phyloP scores from a whole-genome alignment of 2,888 invertebrate genomes.

The Cylloceria caligata region DNA sequence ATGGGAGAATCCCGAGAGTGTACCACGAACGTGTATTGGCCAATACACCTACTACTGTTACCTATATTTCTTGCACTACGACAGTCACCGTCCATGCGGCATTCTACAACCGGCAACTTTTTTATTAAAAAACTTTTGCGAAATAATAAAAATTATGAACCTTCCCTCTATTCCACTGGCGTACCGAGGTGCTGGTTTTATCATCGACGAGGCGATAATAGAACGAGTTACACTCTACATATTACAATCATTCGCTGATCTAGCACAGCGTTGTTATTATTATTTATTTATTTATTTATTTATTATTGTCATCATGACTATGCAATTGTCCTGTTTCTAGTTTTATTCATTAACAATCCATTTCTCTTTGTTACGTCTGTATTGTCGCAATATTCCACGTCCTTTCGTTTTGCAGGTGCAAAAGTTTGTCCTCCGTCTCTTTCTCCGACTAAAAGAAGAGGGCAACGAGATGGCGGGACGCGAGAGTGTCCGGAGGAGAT shows the following conservation, averaged over 20 bases:
- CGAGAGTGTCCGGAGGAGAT: conserved; percentile 42
- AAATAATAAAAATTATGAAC: conserved; percentile 71
- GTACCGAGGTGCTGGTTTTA: conserved; percentile 17
- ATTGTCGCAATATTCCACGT: conserved; percentile 33
- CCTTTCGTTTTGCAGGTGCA: neutral
- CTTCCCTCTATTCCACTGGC: conserved; percentile 2
- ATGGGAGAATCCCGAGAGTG: conserved; percentile 24
- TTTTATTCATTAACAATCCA: neutral
- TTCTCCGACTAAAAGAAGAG: neutral
- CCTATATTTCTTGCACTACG: conserved; percentile 42
- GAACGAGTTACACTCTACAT: conserved; percentile 1
- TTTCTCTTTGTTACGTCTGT: conserved; percentile 39
- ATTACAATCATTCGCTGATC: neutral
- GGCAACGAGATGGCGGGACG: conserved; percentile 52
- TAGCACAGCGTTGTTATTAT: neutral
- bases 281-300: too few relatives aligned
- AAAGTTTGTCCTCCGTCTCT: neutral
- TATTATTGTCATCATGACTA: neutral
- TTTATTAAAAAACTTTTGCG: conserved; percentile 84
- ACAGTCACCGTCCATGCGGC: conserved; percentile 55
- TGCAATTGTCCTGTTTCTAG: neutral
- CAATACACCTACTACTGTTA: conserved; percentile 59
- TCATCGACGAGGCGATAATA: conserved; percentile 21
- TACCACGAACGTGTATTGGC: conserved; percentile 11
- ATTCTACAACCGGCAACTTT: conserved; percentile 78